Percentiles rank a stretch among this genome's conserved stretches.
phyloP scores from a whole-genome alignment of 1,140 invertebrate genomes.

The Calosoma granatense region DNA sequence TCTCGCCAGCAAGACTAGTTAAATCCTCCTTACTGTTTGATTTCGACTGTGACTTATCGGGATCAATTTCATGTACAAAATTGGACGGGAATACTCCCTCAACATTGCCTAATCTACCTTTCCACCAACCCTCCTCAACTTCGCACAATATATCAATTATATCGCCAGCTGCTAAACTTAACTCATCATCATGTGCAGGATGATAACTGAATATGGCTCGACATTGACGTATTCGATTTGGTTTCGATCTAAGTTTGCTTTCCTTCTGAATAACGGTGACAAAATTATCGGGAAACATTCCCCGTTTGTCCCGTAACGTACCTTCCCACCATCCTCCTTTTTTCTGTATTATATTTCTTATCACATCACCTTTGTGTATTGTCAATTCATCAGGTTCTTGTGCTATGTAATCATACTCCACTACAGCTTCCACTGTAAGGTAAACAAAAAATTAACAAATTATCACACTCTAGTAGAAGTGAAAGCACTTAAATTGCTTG shows the following conservation, averaged over 20 bases:
- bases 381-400: conserved; percentile 76
- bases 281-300: conserved; percentile 98
- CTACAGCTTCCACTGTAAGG: conserved; percentile 60
- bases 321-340: conserved; percentile 96
- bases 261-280: conserved; percentile 54
- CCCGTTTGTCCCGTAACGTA: conserved; percentile 70
- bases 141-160: conserved; percentile 79
- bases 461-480: background rate
- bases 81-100: conserved; percentile 88
- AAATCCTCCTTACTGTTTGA: conserved; percentile 21
- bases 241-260: conserved; percentile 20
- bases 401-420: conserved; percentile 71
- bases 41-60: conserved; percentile 24
- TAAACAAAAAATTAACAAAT: conserved; percentile 12
- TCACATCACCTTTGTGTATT: conserved; percentile 79
- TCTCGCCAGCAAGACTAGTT: conserved; percentile 20
- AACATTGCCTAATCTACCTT: conserved; percentile 61
- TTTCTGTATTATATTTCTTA: conserved; percentile 72
- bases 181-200: conserved; percentile 85
- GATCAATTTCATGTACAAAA: conserved; percentile 68
- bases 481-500: background rate
- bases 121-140: conserved; percentile 87
- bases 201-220: conserved; percentile 84
- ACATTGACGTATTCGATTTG: conserved; percentile 48
- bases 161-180: conserved; percentile 76